phyloP scores from a whole-genome alignment of 2,113 vertebrate genomes.

The human (Homo sapiens) region GRCh38 chr12:101498001-101498500 shows the following conservation, averaged over 20 bases:
- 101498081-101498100: not conserved
- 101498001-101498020: not conserved
- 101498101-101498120: too few relatives aligned
- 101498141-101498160: too few relatives aligned
- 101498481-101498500: not conserved
- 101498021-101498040: not conserved
- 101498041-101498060: not conserved
- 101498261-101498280: too few relatives aligned
- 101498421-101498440: not conserved
- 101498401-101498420: not conserved
- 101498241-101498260: too few relatives aligned
- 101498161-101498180: too few relatives aligned
- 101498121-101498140: too few relatives aligned
- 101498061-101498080: not conserved
- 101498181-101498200: too few relatives aligned
- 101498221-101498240: too few relatives aligned
- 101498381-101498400: not conserved
- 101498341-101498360: not conserved
- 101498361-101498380: not conserved
- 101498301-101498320: too few relatives aligned
- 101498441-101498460: not conserved
- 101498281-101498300: too few relatives aligned
- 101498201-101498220: too few relatives aligned
- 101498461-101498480: not conserved
- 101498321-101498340: too few relatives aligned